phyloP scores from a whole-genome alignment of 2,888 invertebrate genomes.

The Ormyrus labotus region DNA sequence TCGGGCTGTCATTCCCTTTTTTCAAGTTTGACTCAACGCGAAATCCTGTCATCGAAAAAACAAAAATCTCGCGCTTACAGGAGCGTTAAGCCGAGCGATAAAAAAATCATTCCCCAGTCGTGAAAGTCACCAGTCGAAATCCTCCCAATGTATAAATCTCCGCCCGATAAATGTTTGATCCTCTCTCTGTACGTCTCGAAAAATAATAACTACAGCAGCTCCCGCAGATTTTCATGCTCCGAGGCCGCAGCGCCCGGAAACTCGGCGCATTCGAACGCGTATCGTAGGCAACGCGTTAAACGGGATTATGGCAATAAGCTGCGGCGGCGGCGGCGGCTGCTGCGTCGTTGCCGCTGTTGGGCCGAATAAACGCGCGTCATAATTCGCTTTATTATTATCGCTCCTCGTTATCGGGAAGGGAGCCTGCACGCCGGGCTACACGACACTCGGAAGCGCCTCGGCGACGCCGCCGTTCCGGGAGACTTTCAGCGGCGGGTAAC shows the following conservation, averaged over 20 bases:
- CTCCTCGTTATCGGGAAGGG: slow-evolving; percentile 43
- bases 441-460: slow-evolving; percentile 5
- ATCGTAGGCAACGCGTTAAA: background rate
- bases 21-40: slow-evolving; percentile 18
- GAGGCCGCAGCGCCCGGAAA: background rate
- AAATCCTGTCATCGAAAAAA: slow-evolving; percentile 36
- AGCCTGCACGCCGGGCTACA: background rate
- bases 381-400: slow-evolving; percentile 53
- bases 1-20: background rate
- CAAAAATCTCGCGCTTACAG: slow-evolving; percentile 26
- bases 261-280: background rate
- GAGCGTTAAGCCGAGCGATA: slow-evolving; percentile 8
- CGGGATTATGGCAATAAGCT: slow-evolving; percentile 3
- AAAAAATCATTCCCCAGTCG: slow-evolving; percentile 23
- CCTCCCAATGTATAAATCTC: background rate
- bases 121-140: slow-evolving; percentile 14
- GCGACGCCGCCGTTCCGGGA: background rate
- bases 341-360: background rate
- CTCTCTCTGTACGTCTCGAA: background rate
- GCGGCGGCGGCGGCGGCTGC: too few species aligned
- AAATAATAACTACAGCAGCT: too few species aligned
- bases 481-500: background rate
- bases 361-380: slow-evolving; percentile 22
- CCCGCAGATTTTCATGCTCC: too few species aligned
- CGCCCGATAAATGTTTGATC: slow-evolving; percentile 1